Conservation (phyloP, 2,888 invertebrate genomes). For the Endotricha flammealis region DNA sequence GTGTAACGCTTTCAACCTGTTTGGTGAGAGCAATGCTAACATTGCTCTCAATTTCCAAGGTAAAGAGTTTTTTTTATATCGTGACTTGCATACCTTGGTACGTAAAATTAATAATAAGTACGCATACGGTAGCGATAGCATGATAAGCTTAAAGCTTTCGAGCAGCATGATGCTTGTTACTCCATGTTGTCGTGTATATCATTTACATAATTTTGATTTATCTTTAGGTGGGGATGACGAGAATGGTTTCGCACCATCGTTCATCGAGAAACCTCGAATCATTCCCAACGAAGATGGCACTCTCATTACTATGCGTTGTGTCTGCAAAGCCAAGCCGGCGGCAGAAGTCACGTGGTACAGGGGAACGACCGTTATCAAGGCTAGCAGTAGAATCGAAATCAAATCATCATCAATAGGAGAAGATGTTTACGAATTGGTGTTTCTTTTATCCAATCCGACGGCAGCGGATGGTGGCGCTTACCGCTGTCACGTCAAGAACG, state of each 20-base stretch:
- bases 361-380: conserved; percentile 90
- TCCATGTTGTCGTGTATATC: neutral
- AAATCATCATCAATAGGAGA: conserved; percentile 87
- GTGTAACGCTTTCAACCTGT: conserved; percentile 98
- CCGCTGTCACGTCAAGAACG: conserved; percentile 96
- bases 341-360: conserved; percentile 97
- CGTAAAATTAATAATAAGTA: conserved; percentile 33
- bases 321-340: conserved; percentile 95
- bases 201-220: conserved; percentile 15
- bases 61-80: conserved; percentile 63
- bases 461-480: conserved; percentile 78
- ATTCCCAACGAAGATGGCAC: conserved; percentile 99
- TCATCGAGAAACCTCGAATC: conserved; percentile 98
- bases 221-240: conserved; percentile 92
- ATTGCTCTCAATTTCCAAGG: conserved; percentile 99
- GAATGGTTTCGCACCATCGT: conserved; percentile 96
- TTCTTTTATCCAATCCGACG: conserved; percentile 76
- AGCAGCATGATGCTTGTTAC: conserved; percentile 53
- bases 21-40: conserved; percentile 99
- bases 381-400: conserved; percentile 90
- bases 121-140: conserved; percentile 75
- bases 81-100: conserved; percentile 7
- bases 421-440: conserved; percentile 91
- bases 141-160: conserved; percentile 61
- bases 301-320: conserved; percentile 97